These are phyloP conservation scores for Ennomos quercinarius DNA, from an alignment of 2,888 invertebrate species.

Conservation along the genomic window DNA sequence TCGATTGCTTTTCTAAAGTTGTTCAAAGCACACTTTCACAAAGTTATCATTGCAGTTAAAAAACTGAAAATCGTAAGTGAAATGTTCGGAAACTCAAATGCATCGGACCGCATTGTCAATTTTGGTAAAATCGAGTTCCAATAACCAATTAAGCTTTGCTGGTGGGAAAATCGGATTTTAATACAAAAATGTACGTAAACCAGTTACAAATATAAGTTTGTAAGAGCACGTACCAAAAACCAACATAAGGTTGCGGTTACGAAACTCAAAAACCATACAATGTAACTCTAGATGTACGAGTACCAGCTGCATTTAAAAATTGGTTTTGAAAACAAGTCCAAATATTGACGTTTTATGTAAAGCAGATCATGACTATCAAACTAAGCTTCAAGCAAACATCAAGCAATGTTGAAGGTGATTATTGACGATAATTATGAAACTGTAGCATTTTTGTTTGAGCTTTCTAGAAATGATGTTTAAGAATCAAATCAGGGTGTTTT, in stretches of 20 bases:
- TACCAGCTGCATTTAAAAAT: background rate
- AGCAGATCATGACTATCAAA: constrained; percentile 31
- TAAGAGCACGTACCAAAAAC: constrained; percentile 20
- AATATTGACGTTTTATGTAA: constrained; percentile 25
- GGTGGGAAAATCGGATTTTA: constrained; percentile 2
- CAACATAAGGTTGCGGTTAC: constrained; percentile 7
- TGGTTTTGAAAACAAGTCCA: constrained; percentile 11
- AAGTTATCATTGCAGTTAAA: constrained; percentile 3
- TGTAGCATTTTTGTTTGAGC: constrained; percentile 24
- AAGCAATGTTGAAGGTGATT: constrained; percentile 13
- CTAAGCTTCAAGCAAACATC: constrained; percentile 22
- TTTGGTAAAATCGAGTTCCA: constrained; percentile 19
- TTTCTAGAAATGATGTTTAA: constrained; percentile 9
- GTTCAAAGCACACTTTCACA: constrained; percentile 4
- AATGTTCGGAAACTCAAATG: background rate
- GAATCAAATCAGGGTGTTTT: constrained; percentile 1
- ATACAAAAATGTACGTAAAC: constrained; percentile 2
- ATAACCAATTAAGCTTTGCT: constrained; percentile 10
- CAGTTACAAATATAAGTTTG: constrained; percentile 13
- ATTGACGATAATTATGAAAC: constrained; percentile 27
- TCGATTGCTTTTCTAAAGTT: constrained; percentile 6
- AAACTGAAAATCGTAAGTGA: background rate
- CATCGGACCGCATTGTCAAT: constrained; percentile 10
- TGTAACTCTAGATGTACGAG: background rate
- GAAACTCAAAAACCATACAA: background rate